These are phyloP conservation scores for Coryphaenoides rupestris DNA, from an alignment of 2,113 vertebrate genomes.

Conservation along the genomic window DNA sequence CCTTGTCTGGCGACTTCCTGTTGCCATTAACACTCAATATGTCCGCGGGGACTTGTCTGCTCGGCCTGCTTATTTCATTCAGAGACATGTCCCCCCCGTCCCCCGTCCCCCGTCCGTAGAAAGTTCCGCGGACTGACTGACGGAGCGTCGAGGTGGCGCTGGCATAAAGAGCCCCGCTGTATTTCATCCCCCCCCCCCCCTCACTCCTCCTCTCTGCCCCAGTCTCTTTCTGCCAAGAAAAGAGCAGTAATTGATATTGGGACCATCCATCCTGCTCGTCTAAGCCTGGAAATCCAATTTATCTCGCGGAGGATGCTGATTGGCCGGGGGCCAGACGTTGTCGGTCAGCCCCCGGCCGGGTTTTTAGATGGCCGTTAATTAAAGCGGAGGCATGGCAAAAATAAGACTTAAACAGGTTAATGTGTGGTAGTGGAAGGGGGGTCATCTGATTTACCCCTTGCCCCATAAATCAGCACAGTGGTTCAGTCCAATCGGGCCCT, in stretches of 20 bases:
- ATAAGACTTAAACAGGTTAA: conserved; percentile 65
- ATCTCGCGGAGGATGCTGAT: conserved; percentile 71
- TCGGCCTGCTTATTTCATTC: conserved; percentile 69
- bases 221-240: conserved; percentile 56
- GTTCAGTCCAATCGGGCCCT: conserved; percentile 57
- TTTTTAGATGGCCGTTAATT: conserved; percentile 75
- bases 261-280: conserved; percentile 72
- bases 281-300: conserved; percentile 72
- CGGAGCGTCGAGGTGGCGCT: conserved; percentile 49
- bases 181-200: conserved; percentile 70
- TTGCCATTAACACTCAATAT: conserved; percentile 72
- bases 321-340: conserved; percentile 68
- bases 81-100: conserved; percentile 49
- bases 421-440: conserved; percentile 59
- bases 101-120: conserved; percentile 58
- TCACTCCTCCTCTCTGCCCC: conserved; percentile 59
- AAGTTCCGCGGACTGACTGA: conserved; percentile 62
- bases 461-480: conserved; percentile 66
- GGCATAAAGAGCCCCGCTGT: conserved; percentile 55
- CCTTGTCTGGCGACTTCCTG: conserved; percentile 65
- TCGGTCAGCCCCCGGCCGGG: conserved; percentile 71
- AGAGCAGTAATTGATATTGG: conserved; percentile 74
- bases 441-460: conserved; percentile 65
- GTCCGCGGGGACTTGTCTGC: conserved; percentile 65
- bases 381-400: conserved; percentile 69